These are phyloP conservation scores for Timandra comae DNA, from an alignment of 2,888 invertebrate species.

Conservation along the genomic window DNA sequence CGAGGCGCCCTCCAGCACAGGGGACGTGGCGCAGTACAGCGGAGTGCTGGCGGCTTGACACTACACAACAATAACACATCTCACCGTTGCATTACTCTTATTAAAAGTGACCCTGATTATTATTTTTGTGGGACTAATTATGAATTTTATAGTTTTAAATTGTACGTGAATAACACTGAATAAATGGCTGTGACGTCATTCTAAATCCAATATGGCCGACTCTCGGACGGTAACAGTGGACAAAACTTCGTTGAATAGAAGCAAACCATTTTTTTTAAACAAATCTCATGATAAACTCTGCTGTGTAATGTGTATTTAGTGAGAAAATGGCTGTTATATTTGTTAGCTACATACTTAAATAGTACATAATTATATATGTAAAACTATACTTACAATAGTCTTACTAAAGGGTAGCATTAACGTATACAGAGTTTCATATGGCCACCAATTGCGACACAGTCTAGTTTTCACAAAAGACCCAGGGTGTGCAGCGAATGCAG, in stretches of 20 bases:
- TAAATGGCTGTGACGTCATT: too few species aligned
- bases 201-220: too few species aligned
- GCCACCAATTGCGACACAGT: slow-evolving; percentile 89
- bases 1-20: slow-evolving; percentile 86
- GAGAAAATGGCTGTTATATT: too few species aligned
- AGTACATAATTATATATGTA: neutral
- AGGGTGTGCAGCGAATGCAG: slow-evolving; percentile 90
- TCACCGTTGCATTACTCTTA: neutral
- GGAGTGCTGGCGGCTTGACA: slow-evolving; percentile 94
- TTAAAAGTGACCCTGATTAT: too few species aligned
- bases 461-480: slow-evolving; percentile 92
- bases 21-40: slow-evolving; percentile 90
- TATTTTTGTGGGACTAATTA: neutral
- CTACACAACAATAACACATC: slow-evolving; percentile 64
- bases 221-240: too few species aligned
- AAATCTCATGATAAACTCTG: too few species aligned
- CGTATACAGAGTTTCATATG: slow-evolving; percentile 84
- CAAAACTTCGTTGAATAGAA: too few species aligned
- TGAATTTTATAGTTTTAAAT: neutral
- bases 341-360: too few species aligned
- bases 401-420: slow-evolving; percentile 93
- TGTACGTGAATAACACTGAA: too few species aligned
- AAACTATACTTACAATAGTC: slow-evolving; percentile 78
- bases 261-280: too few species aligned
- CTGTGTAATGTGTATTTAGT: too few species aligned